phyloP scores from a whole-genome alignment of 2,113 vertebrate species.

The Acinonyx jubatus region DNA sequence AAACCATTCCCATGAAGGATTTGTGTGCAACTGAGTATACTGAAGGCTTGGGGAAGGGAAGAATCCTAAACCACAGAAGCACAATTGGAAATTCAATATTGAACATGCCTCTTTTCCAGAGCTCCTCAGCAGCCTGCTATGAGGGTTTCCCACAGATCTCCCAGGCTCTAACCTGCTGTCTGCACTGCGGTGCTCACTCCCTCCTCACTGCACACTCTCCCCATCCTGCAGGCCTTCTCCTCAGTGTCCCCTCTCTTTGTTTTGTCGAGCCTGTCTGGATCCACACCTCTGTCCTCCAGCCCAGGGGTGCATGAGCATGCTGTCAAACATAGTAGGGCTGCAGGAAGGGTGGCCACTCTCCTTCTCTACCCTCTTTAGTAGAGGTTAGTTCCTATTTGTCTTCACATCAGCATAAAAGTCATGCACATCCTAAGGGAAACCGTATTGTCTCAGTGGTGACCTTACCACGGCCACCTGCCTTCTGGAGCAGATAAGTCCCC shows the following conservation, averaged over 20 bases:
- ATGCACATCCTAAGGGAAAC: not conserved
- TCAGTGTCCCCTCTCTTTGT: not conserved
- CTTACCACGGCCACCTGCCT: not conserved
- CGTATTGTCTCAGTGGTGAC: not conserved
- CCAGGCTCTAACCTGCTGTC: accelerated
- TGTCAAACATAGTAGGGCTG: no score
- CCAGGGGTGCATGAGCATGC: not conserved
- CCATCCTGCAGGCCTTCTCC: no score
- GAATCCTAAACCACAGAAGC: not conserved
- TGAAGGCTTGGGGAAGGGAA: not conserved
- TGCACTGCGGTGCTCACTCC: accelerated
- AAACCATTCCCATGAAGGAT: not conserved
- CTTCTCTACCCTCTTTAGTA: not conserved
- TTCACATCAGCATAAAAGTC: not conserved
- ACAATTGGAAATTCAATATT: not conserved
- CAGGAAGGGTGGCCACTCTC: not conserved
- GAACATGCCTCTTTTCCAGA: not conserved
- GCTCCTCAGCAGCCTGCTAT: not conserved
- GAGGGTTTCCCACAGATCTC: not conserved
- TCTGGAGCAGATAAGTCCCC: not conserved
- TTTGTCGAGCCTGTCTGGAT: not conserved
- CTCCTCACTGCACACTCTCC: no score
- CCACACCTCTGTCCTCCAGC: not conserved
- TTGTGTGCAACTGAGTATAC: not conserved
- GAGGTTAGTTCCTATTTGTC: not conserved